phyloP scores from a whole-genome alignment of 2,113 vertebrate species.

The Romanogobio albipinnatus region DNA sequence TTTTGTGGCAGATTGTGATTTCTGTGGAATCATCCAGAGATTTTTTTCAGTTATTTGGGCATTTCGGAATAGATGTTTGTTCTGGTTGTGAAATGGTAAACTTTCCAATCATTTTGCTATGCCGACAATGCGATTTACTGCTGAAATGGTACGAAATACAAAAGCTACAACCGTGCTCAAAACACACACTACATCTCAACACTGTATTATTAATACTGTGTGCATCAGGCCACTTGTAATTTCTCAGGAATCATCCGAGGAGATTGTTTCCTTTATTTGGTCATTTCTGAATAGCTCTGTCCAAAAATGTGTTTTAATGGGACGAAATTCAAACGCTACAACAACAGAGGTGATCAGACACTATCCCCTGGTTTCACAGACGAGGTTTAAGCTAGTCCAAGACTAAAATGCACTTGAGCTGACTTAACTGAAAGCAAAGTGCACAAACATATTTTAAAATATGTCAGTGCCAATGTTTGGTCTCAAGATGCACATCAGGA shows the following conservation, averaged over 20 bases:
- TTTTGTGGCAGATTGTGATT: not conserved
- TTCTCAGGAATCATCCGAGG: not conserved
- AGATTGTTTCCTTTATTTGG: not conserved
- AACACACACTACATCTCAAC: too few relatives aligned
- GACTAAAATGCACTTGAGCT: too few relatives aligned
- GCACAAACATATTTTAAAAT: too few relatives aligned
- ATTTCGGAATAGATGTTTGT: not conserved
- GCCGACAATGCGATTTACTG: not conserved
- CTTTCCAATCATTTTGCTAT: not conserved
- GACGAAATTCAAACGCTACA: not conserved
- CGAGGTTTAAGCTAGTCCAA: too few relatives aligned
- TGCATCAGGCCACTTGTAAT: too few relatives aligned
- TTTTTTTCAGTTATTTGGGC: not conserved
- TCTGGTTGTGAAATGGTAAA: not conserved
- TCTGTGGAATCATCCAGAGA: constrained; percentile 6
- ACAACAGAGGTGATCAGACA: not conserved
- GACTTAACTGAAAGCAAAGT: too few relatives aligned
- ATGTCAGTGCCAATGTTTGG: too few relatives aligned
- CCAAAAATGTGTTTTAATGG: not conserved
- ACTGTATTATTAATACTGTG: too few relatives aligned
- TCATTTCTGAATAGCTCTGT: not conserved
- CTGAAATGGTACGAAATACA: not conserved
- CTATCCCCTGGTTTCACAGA: too few relatives aligned
- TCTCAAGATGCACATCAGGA: too few relatives aligned
- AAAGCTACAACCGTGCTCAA: not conserved